phyloP scores from a whole-genome alignment of 2,888 invertebrate species.

The Chrysolina haemoptera region DNA sequence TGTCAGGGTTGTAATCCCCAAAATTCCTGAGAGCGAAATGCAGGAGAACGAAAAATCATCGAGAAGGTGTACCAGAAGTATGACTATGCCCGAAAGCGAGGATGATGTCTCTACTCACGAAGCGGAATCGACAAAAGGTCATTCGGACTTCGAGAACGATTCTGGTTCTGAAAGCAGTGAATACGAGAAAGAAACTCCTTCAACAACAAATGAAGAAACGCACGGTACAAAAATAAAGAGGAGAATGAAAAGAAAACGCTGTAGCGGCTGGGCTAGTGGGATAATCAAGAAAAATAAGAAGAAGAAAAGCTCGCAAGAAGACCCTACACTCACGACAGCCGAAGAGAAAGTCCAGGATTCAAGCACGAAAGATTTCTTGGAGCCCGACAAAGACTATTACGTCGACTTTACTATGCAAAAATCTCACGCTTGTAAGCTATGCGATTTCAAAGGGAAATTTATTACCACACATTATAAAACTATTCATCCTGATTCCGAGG shows the following conservation, averaged over 20 bases:
- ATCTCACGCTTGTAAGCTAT: slow-evolving; percentile 73
- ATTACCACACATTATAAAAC: slow-evolving; percentile 79
- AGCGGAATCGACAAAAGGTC: slow-evolving; percentile 35
- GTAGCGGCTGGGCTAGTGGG: slow-evolving; percentile 66
- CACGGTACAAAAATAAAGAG: slow-evolving; percentile 58
- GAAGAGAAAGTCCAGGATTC: slow-evolving; percentile 20
- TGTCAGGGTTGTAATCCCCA: slow-evolving; percentile 56
- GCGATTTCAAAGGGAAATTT: slow-evolving; percentile 73
- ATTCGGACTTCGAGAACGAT: slow-evolving; percentile 58
- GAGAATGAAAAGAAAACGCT: slow-evolving; percentile 65
- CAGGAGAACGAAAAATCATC: slow-evolving; percentile 43
- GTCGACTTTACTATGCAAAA: slow-evolving; percentile 48
- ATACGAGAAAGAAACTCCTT: slow-evolving; percentile 37
- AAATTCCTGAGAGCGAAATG: slow-evolving; percentile 56
- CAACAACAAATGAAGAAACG: slow-evolving; percentile 63
- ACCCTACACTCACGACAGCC: slow-evolving; percentile 11
- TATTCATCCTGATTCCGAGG: slow-evolving; percentile 77
- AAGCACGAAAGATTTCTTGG: slow-evolving; percentile 40
- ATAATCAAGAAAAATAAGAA: slow-evolving; percentile 52
- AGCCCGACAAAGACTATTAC: slow-evolving; percentile 58
- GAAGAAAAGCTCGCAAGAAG: slow-evolving; percentile 44
- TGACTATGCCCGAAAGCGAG: slow-evolving; percentile 48
- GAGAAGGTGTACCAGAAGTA: slow-evolving; percentile 46
- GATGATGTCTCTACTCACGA: slow-evolving; percentile 38
- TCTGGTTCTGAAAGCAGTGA: slow-evolving; percentile 55